phyloP scores from a whole-genome alignment of 2,113 vertebrate genomes.

The Hyperoodon ampullatus region DNA sequence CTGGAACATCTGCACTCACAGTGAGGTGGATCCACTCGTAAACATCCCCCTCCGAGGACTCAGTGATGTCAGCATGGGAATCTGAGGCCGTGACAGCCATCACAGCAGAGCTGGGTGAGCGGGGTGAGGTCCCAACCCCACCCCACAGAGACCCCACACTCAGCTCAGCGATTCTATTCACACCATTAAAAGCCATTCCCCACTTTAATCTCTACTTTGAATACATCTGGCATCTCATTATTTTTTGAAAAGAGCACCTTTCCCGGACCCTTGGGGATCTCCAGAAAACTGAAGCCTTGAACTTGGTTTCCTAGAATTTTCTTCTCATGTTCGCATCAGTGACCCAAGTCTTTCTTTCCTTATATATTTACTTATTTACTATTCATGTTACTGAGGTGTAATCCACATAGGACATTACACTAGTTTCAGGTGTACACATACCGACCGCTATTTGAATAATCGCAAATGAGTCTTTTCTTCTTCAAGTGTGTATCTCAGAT shows the following conservation, averaged over 20 bases:
- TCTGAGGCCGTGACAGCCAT: neutral
- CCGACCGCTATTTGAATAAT: neutral
- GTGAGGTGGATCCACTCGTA: neutral
- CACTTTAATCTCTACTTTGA: neutral
- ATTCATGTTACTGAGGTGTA: neutral
- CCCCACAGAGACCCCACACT: too few relatives aligned
- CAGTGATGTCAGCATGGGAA: constrained; percentile 15
- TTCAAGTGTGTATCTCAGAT: neutral
- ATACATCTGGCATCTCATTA: neutral
- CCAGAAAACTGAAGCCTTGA: neutral
- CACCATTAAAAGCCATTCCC: neutral
- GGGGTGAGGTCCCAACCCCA: neutral
- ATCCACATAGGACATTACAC: neutral
- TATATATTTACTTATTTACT: neutral
- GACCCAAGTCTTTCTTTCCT: neutral
- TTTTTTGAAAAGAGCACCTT: neutral
- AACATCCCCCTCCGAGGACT: constrained; percentile 68
- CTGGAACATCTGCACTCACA: neutral
- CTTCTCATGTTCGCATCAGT: neutral
- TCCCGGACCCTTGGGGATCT: neutral
- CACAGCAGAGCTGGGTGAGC: neutral
- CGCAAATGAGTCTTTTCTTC: neutral
- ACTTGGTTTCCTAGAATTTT: neutral
- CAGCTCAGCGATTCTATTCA: neutral
- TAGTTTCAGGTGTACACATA: neutral